A percentile compares a stretch with the other conserved stretches of the same genome.
Evolutionary conservation across 2,797 vertebrate species (phyloP).

Genomic region (Myoxocephalus aenaeus): DNA sequence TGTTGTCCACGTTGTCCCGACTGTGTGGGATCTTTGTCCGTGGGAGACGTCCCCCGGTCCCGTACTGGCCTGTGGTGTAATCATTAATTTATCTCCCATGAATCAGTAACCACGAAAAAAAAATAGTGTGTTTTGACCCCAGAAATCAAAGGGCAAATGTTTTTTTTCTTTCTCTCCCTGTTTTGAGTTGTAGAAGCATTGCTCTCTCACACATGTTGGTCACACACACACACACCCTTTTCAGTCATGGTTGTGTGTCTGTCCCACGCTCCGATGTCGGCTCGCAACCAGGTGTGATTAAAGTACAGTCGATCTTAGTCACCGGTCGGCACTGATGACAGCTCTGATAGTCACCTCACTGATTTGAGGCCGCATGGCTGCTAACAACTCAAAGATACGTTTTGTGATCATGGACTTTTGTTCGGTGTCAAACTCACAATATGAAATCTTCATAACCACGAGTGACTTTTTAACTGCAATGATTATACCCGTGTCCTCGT

Average conservation of each 20-base stretch:
- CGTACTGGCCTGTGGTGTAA: conserved; percentile 46
- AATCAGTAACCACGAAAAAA: conserved; percentile 72
- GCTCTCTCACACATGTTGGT: conserved; percentile 10
- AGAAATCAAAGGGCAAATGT: conserved; percentile 70
- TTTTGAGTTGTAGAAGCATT: conserved; percentile 33
- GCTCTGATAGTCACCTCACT: no score
- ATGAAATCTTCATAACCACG: not conserved
- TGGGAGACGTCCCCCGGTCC: conserved; percentile 24
- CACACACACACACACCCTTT: conserved; percentile 5
- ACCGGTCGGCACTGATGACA: not conserved
- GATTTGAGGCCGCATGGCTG: no score
- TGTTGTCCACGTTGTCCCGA: conserved; percentile 25
- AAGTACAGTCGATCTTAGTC: conserved; percentile 21
- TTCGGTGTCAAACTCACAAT: not conserved
- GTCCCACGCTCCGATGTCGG: conserved; percentile 23
- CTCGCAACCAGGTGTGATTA: conserved; percentile 34
- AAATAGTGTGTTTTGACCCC: conserved; percentile 13
- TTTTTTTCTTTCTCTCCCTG: conserved; percentile 49
- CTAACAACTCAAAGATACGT: not conserved
- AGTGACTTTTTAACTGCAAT: no score
- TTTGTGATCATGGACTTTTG: not conserved
- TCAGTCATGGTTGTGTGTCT: conserved; percentile 25
- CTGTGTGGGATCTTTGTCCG: not conserved
- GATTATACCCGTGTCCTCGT: no score
- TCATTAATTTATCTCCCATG: conserved; percentile 65